phyloP scores from a whole-genome alignment of 2,113 vertebrate species.

The Tragulus kanchil region DNA sequence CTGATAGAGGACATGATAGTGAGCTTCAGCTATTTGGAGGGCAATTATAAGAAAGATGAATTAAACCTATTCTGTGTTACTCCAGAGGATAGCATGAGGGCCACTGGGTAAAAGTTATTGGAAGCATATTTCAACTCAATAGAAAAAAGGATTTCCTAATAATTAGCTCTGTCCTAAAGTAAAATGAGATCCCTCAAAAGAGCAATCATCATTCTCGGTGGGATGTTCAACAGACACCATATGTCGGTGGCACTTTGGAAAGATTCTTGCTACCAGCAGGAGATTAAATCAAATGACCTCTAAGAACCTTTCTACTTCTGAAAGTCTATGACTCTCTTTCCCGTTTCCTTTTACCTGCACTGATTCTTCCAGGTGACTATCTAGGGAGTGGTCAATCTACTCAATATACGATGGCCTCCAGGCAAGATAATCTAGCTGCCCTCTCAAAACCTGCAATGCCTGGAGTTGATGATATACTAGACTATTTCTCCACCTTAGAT shows the following conservation, averaged over 20 bases:
- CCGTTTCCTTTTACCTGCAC: neutral
- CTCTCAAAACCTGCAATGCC: neutral
- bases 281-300: slow-evolving; percentile 45
- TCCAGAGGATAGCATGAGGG: slow-evolving; percentile 50
- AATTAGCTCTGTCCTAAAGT: slow-evolving; percentile 71
- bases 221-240: slow-evolving; percentile 45
- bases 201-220: slow-evolving; percentile 34
- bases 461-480: slow-evolving; percentile 11
- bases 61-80: slow-evolving; percentile 66
- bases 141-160: slow-evolving; percentile 67
- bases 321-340: neutral
- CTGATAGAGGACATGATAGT: slow-evolving; percentile 49
- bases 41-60: slow-evolving; percentile 73
- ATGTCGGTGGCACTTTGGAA: neutral
- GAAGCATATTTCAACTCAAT: slow-evolving; percentile 63
- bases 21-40: slow-evolving; percentile 45
- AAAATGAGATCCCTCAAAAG: slow-evolving; percentile 54
- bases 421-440: slow-evolving; percentile 13
- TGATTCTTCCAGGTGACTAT: neutral
- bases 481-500: slow-evolving; percentile 48
- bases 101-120: slow-evolving; percentile 61
- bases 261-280: neutral
- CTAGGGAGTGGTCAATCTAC: neutral
- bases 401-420: neutral
- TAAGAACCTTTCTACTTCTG: slow-evolving; percentile 10